Evolutionary conservation across 2,113 vertebrate genomes (phyloP), one percentile per base, ranked within the genome.

Genomic region (Tupaia chinensis): DNA sequence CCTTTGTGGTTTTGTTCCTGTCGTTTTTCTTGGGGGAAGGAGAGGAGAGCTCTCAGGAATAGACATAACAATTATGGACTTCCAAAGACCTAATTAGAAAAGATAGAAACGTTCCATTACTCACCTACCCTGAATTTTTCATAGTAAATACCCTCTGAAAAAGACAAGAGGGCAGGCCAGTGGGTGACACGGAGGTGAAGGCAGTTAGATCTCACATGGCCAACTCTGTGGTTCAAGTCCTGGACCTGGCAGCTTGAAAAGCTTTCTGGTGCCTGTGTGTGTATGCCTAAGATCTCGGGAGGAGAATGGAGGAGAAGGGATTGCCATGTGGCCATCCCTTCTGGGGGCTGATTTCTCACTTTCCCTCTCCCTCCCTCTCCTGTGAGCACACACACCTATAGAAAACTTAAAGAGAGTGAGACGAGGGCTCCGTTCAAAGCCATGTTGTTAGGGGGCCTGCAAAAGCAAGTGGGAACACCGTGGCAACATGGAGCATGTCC

Each of bases 1-100:
- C 12, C 61, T 89, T 95, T 69, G 63, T 96, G 44, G 34, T 20
- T 81, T 56, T 87, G n/a, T 63, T 65, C n/a, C 20, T 92, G 13
- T 20, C 29, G 60, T 85, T 93, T 95, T 91, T 25, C 29, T 81
- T 17, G 7, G 19, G 19, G 9, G n/a, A 20, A 27, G 13, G 20
- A 58, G 44, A 61, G 60, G 44, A 27, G 23, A 16, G 9, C 23
- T 78, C 10, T 95, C 58, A 68, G 69, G 44, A 63, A 73, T 29
- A 73, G 44, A 25, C 25, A 13, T 11, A 34, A 79, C 27, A 79
- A 15, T 76, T 94, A 29, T 69, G 70, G 61, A 70, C 29, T 87
- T 92, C 34, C 15, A 61, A n/a, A 86, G 14, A 66, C 20, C 29
- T 79, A n/a, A 81, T 34, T 54, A 44, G 53, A 70, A 91, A 8